Evolutionary conservation across 2,888 invertebrate species (phyloP), one percentile per base, ranked within the genome.

Genomic region (Criorhina ranunculi): DNA sequence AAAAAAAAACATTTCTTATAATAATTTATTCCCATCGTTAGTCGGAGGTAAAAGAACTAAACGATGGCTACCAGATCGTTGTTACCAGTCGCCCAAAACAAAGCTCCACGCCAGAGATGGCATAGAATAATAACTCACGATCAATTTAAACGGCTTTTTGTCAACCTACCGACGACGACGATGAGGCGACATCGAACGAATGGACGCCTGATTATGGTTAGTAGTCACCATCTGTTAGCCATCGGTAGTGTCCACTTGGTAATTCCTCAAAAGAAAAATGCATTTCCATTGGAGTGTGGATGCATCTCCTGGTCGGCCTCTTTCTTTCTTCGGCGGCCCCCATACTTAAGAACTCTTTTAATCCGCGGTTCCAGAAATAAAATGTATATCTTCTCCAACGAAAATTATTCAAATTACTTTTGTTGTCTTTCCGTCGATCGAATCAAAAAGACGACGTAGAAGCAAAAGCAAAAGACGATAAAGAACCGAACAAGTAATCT

Each of bases 121-220:
- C 29, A 15, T 51, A 44, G 31, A 85, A 80, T 66, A 85, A 85
- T 85, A 85, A 80, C 64, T 85, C 80, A 85, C 59, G 85, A 70
- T 85, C 85, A 85, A 85, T 85, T 85, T 85, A 85, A 80, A 85
- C 80, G 75, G 85, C 70, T 85, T 80, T 70, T 85, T 60, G 80
- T 76, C 80, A 85, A 70, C 60, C 60, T 17, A 53, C 69, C 46
- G 46, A 51, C 70, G 44, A 75, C 11, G 29, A 72, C 35, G 24
- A 24, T 24, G 24, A 24, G 24, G 24, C 24, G 24, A 24, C 24
- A 24, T 24, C 4, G 2, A 24, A 4, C 24, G 2, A 24, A 24
- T 4, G 24, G 2, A 24, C n/a, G 24, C 24, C 1, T 24, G 24
- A 24, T 24, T 24, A 24, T 24, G 24, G 53, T 17, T 17, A 8